Percentiles rank a stretch among this genome's conserved stretches.
phyloP scores from a whole-genome alignment of 2,888 invertebrate genomes.

The Aelia acuminata region DNA sequence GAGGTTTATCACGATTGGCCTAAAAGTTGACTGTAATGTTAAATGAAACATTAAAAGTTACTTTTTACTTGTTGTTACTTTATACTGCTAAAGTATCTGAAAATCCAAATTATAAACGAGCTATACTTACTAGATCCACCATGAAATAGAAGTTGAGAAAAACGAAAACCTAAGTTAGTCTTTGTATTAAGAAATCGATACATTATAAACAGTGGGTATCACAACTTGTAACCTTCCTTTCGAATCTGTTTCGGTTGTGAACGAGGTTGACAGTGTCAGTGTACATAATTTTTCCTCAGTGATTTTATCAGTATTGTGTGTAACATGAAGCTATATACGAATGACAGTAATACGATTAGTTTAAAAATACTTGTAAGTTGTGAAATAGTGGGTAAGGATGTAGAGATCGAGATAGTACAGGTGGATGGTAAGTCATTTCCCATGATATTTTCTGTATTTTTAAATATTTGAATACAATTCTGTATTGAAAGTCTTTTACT shows the following conservation, averaged over 20 bases:
- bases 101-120: no score
- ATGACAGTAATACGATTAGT: constrained; percentile 83
- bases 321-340: constrained; percentile 79
- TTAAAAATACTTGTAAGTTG: constrained; percentile 82
- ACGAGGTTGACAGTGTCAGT: background rate
- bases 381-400: constrained; percentile 75
- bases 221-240: background rate
- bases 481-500: constrained; percentile 65
- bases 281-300: background rate
- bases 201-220: background rate
- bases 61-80: no score
- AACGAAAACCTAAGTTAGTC: background rate
- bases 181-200: background rate
- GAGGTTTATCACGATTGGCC: no score
- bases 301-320: constrained; percentile 24
- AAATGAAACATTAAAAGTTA: no score
- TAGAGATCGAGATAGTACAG: constrained; percentile 74
- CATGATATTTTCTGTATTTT: background rate
- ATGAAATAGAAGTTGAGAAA: no score
- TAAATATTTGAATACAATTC: background rate
- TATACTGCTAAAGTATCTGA: no score
- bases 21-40: no score
- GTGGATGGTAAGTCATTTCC: constrained; percentile 67
- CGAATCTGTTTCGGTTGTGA: background rate
- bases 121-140: no score